A percentile compares a stretch with the other conserved stretches of the same genome.
phyloP scores from a whole-genome alignment of 2,888 invertebrate species.

The Cephus runcator region DNA sequence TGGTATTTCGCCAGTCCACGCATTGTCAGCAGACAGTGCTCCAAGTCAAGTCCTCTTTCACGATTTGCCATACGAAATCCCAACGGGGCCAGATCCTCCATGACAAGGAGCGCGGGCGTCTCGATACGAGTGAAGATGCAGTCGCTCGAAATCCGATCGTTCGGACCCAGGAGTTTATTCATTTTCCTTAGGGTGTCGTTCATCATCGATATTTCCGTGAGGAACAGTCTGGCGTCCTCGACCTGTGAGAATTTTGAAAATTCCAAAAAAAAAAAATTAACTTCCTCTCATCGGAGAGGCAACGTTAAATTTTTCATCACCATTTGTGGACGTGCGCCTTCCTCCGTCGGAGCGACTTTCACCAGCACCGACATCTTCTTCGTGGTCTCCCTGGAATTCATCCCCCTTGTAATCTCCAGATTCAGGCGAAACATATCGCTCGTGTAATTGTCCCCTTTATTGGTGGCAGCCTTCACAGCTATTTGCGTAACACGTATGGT shows the following conservation, averaged over 20 bases:
- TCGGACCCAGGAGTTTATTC: slow-evolving; percentile 41
- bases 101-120: slow-evolving; percentile 61
- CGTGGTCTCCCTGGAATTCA: slow-evolving; percentile 27
- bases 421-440: slow-evolving; percentile 56
- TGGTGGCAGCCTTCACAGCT: slow-evolving; percentile 49
- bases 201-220: slow-evolving; percentile 55
- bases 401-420: slow-evolving; percentile 36
- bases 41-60: slow-evolving; percentile 68
- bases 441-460: slow-evolving; percentile 60
- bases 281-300: slow-evolving; percentile 62
- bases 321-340: slow-evolving; percentile 60
- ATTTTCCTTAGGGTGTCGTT: slow-evolving; percentile 49
- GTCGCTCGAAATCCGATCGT: slow-evolving; percentile 46
- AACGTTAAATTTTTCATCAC: not conserved
- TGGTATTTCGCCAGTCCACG: slow-evolving; percentile 69
- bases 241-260: slow-evolving; percentile 34
- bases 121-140: slow-evolving; percentile 52
- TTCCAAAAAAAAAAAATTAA: slow-evolving; percentile 6
- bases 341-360: slow-evolving; percentile 61
- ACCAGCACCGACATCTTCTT: slow-evolving; percentile 49
- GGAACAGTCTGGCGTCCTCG: slow-evolving; percentile 39
- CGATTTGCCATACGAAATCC: slow-evolving; percentile 69
- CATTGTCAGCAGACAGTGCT: slow-evolving; percentile 67
- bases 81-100: slow-evolving; percentile 70
- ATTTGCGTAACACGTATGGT: slow-evolving; percentile 48